Conservation (phyloP, 2,113 vertebrate genomes). For the Proteles cristata region DNA sequence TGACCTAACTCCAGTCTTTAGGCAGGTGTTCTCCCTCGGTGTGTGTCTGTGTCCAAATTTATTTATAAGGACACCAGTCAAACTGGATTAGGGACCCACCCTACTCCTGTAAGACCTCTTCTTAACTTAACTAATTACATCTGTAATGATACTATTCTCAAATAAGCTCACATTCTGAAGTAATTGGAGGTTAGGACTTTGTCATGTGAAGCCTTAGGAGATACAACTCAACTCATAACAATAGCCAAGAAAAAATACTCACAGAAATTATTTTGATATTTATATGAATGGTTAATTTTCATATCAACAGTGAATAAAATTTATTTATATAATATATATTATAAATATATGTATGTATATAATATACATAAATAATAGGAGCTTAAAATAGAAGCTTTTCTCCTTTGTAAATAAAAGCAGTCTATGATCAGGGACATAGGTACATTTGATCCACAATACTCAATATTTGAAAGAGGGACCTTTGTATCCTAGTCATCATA, state of each 20-base stretch:
- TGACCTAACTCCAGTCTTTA: not conserved
- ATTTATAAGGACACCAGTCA: not conserved
- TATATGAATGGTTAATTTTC: not conserved
- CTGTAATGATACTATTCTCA: not conserved
- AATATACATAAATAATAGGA: not conserved
- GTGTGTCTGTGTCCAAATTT: not conserved
- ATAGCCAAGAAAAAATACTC: not conserved
- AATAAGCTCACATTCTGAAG: not conserved
- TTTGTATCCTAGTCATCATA: not conserved
- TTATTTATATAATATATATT: not conserved
- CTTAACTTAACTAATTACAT: not conserved
- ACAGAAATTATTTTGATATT: not conserved
- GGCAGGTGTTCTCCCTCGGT: not conserved
- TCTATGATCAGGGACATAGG: fast-evolving
- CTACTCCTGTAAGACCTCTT: not conserved
- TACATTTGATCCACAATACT: not conserved
- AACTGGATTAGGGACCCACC: not conserved
- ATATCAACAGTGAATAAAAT: not conserved
- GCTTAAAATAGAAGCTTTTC: not conserved
- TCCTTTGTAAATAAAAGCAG: not conserved
- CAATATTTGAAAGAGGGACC: not conserved
- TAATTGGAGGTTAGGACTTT: not conserved
- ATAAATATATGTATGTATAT: not conserved
- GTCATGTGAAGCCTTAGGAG: not conserved
- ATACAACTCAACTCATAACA: not conserved